Evolutionary conservation across 2,797 vertebrate species (phyloP), one percentile per base, ranked within the genome.

Genomic region (Philypnodon macrostomus): DNA sequence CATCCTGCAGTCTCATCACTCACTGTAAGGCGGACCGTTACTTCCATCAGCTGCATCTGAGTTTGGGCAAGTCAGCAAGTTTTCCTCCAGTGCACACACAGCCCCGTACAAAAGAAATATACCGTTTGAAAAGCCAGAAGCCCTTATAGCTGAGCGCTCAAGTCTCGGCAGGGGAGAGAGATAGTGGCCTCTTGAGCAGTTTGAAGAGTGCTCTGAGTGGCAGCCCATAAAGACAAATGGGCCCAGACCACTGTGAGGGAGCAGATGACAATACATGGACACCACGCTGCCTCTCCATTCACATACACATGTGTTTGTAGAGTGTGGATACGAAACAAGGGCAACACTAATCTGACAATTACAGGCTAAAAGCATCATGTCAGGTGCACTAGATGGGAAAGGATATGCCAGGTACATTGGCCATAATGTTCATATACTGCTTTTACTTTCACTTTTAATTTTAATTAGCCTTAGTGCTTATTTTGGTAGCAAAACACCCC

Each of bases 1-100:
- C 79, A 75, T 85, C 84, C 80, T 88, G 81, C 84, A 77, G 84
- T 81, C 85, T 90, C 88, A 90, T 90, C 87, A 87, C 82, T 88
- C 87, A 89, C 84, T 85, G 83, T 82, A 75, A 75, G 77, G 85
- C 65, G 65, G 79, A 56, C 82, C 58, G 79, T 89, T 90, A 88
- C 86, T 85, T 86, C 88, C 87, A 89, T 90, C 87, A 85, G 85
- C 85, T 85, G 81, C 80, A 83, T 79, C 84, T 81, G 69, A 75
- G 80, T 88, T 62, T 23, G 58, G 61, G 70, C 67, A 77, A 77
- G 81, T 91, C 89, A 90, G 89, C 88, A 88, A 86, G 70, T 89
- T 88, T 86, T 81, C 72, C 69, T 68, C 76, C 41, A 59, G 66
- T 71, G 74, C 76, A 67, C 63, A 76, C 82, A 63, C 73, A 71